Conservation (phyloP, 2,113 vertebrate species). For the Nematolebias whitei region DNA sequence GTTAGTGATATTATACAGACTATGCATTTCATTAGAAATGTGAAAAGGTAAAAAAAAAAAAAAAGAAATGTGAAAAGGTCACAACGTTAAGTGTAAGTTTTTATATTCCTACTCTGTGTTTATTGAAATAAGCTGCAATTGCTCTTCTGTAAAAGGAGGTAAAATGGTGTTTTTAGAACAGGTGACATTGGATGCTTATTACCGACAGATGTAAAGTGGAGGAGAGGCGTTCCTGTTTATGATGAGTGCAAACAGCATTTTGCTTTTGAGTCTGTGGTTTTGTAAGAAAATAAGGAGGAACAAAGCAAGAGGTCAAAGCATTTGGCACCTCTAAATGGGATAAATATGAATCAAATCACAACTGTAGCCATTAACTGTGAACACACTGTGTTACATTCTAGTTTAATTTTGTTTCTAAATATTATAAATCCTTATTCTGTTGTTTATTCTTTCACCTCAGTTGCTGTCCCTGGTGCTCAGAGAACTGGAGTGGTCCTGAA, state of each 20-base stretch:
- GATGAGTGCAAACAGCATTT: background rate
- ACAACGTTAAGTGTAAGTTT: no score
- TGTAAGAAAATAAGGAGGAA: slow-evolving; percentile 44
- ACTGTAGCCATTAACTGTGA: background rate
- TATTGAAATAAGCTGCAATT: no score
- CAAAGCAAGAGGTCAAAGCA: slow-evolving; percentile 40
- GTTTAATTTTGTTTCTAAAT: background rate
- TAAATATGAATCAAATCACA: slow-evolving; percentile 6
- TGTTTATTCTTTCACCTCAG: background rate
- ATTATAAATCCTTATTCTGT: background rate
- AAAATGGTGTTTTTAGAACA: no score
- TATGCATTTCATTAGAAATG: no score
- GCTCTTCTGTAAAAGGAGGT: no score
- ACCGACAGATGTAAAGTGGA: no score
- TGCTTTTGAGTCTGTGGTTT: slow-evolving; percentile 17
- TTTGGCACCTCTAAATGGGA: background rate
- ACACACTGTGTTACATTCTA: background rate
- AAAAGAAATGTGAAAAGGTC: no score
- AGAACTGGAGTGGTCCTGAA: background rate
- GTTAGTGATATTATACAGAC: no score
- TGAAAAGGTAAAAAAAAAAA: no score
- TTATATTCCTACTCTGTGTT: no score
- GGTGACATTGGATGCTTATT: no score
- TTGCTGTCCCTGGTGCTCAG: no score
- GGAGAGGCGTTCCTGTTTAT: background rate